Conservation (phyloP, 2,113 vertebrate genomes). For the Amphiprion ocellaris region DNA sequence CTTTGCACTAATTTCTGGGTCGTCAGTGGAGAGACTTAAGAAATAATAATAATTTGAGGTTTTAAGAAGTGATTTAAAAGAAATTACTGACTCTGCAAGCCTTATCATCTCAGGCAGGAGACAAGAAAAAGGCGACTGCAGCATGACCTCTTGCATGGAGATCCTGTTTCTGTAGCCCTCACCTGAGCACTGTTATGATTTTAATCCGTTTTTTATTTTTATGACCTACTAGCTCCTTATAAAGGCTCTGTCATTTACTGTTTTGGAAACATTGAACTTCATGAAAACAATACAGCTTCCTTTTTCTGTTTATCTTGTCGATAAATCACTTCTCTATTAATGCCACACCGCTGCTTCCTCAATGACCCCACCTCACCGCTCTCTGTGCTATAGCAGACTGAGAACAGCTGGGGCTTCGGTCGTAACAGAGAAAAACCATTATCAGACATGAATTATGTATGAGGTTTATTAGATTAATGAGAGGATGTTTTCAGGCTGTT, state of each 20-base stretch:
- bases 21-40: not conserved
- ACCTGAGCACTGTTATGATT: too few species aligned
- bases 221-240: too few species aligned
- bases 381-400: not conserved
- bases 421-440: constrained; percentile 25
- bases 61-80: too few species aligned
- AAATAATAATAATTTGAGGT: too few species aligned
- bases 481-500: constrained; percentile 12
- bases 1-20: not conserved
- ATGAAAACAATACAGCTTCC: not conserved
- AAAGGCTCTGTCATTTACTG: not conserved
- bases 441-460: constrained; percentile 57
- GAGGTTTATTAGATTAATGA: constrained; percentile 40
- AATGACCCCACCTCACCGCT: not conserved
- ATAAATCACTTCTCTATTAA: constrained; percentile 7
- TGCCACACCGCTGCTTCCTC: not conserved
- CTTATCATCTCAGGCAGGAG: too few species aligned
- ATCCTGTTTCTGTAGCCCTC: too few species aligned
- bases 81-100: too few species aligned
- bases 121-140: too few species aligned
- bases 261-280: not conserved
- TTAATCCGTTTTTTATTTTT: too few species aligned
- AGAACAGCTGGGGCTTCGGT: constrained; percentile 2
- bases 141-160: too few species aligned
- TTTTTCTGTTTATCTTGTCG: not conserved